Evolutionary conservation across 2,797 vertebrate genomes (phyloP).

Genomic region (Melanotaenia boesemani): DNA sequence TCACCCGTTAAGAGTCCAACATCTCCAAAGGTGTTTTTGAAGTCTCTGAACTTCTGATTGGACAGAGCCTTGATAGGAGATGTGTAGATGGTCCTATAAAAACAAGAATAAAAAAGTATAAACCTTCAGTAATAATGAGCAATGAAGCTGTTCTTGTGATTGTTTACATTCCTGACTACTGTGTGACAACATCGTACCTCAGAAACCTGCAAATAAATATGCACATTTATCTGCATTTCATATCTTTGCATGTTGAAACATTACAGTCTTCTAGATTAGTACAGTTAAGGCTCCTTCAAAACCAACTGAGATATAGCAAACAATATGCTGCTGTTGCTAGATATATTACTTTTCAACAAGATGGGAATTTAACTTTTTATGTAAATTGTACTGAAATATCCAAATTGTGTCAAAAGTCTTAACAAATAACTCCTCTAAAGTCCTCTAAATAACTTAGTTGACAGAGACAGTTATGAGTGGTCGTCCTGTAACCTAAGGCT

Average conservation of each 20-base stretch:
- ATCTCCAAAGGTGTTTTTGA: constrained; percentile 90
- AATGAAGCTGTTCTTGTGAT: background rate
- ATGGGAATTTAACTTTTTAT: background rate
- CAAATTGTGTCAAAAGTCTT: background rate
- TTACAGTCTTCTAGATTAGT: background rate
- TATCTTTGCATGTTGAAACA: background rate
- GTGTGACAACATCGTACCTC: background rate
- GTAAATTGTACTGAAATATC: background rate
- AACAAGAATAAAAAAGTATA: constrained; percentile 3
- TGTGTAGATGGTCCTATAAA: constrained; percentile 90
- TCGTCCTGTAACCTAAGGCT: no score
- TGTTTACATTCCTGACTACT: background rate
- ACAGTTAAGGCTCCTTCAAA: background rate
- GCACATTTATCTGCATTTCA: background rate
- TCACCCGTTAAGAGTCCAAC: constrained; percentile 93
- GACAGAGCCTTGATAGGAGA: constrained; percentile 95
- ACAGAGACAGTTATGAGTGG: no score
- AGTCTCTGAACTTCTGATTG: constrained; percentile 96
- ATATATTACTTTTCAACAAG: background rate
- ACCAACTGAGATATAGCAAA: background rate
- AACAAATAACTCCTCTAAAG: background rate
- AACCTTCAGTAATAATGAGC: background rate
- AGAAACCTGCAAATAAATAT: background rate
- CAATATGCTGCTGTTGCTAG: background rate
- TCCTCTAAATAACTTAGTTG: no score